Base-by-base conservation (phyloP, 2,113 vertebrate genomes). In the Aix galericulata region DNA sequence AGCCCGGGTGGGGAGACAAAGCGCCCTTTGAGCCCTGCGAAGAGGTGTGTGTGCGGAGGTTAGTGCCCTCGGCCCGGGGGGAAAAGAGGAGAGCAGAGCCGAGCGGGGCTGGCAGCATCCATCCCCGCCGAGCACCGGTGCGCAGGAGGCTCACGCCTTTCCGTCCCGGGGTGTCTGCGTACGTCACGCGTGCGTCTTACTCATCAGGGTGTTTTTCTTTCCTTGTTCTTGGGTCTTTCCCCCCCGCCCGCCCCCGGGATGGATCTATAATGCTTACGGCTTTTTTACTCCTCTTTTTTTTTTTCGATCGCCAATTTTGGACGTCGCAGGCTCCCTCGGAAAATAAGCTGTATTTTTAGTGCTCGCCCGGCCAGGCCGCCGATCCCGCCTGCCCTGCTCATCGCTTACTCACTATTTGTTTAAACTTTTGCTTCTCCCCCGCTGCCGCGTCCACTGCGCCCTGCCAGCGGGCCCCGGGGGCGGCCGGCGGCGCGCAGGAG, bases 1-100 rank as follows among this genome's bases (percentile, higher is more conserved):
- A 97, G 82, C 92, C 88, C 48, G 67, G 92, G 91, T 96, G 86
- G 76, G 95, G 97, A 97, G 94, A 98, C 97, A 98, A 98, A 97
- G 96, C 95, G 92, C 93, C 97, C 96, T 97, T 97, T 98, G 96
- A 97, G 96, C 95, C 46, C 84, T 97, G 93, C 96, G 96, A 96
- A 94, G 97, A 88, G 93, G 78, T 86, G 73, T 90, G 85, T 4
- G 17, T 76, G 22, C 3, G 91, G 69, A 97, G 92, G 91, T 92
- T 95, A 88, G 93, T 98, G 96, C 76, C 95, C 94, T 95, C 4
- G 3, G 95, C 21, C 76, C 46, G 7, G 25, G 22, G 86, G 69
- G 38, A 76, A 86, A 88, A 95, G 85, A 90, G 91, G 90, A 34
- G 32, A n/a, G 66, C 25, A 56, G 58, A 52, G 53, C 14, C 3